Evolutionary conservation across 2,888 invertebrate species (phyloP), one percentile per base, ranked within the genome.

Genomic region (Muscina levida): DNA sequence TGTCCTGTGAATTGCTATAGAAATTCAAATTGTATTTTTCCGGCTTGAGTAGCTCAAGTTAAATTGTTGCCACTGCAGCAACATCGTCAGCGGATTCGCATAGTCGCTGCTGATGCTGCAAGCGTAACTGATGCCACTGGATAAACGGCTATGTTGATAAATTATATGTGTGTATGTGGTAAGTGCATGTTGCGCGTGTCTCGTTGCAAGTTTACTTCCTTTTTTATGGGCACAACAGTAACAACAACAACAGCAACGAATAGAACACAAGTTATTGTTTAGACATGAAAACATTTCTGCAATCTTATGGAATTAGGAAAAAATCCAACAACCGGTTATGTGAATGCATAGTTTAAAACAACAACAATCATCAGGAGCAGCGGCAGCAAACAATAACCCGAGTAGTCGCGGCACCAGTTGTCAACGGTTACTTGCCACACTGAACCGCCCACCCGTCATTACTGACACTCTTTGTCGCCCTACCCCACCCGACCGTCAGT

Each of bases 11-110:
- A 8, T 31, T 81, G 65, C 67, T 56, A 74, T 80, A 71, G 59
- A 81, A 77, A 81, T 77, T 77, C 81, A 81, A 81, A 81, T 81
- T 81, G 81, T 77, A 68, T 81, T 77, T 81, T 81, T 81, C 81
- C 81, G 81, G 81, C 77, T 81, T 74, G 77, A 81, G 81, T 81
- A 74, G 81, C 77, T 77, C 48, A 77, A 77, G 77, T 72, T 72
- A 67, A 75, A 75, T 71, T 72, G 26, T 59, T 66, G 62, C 59
- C 51, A 13, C 39, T 24, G 31, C 56, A n/a, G 22, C 62, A 11
- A 42, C 59, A 37, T 17, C 57, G 13, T 48, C 65, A 31, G 31
- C 31, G 31, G 22, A 65, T 66, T 51, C 46, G 66, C 57, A 71
- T 75, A 42, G 57, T 67, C 42, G 75, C 53, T 72, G 67, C 57